Evolutionary conservation across 2,113 vertebrate species (phyloP).

Genomic region (Charadrius vociferus): DNA sequence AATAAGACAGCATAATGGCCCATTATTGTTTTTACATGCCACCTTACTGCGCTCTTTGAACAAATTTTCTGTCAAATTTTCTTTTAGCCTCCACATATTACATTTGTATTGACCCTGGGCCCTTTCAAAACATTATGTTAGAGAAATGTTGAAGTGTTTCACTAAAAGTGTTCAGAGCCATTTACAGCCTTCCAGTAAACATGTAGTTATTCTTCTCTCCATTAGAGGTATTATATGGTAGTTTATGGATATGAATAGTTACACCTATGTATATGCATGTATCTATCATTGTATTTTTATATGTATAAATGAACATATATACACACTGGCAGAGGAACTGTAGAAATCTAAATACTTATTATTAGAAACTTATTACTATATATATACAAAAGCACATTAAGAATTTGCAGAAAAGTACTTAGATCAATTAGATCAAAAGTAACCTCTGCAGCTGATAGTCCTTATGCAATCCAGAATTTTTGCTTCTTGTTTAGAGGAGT

Average conservation of each 20-base stretch:
- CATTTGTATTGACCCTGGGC: conserved; percentile 77
- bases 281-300: background rate
- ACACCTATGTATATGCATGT: background rate
- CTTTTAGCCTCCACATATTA: conserved; percentile 75
- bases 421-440: background rate
- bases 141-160: conserved; percentile 70
- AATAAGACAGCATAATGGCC: conserved; percentile 78
- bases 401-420: background rate
- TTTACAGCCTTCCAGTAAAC: conserved; percentile 73
- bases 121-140: conserved; percentile 72
- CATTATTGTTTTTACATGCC: conserved; percentile 78
- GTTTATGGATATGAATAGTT: background rate
- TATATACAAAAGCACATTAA: background rate
- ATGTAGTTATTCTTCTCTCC: conserved; percentile 22
- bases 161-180: conserved; percentile 63
- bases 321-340: background rate
- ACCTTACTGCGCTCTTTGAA: conserved; percentile 75
- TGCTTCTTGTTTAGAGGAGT: background rate
- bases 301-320: background rate
- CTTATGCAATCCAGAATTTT: background rate
- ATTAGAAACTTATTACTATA: background rate
- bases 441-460: background rate
- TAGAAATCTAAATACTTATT: background rate
- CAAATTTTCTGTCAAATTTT: conserved; percentile 81
- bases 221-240: background rate